phyloP scores from a whole-genome alignment of 2,888 invertebrate genomes.

The Adelphocoris suturalis region DNA sequence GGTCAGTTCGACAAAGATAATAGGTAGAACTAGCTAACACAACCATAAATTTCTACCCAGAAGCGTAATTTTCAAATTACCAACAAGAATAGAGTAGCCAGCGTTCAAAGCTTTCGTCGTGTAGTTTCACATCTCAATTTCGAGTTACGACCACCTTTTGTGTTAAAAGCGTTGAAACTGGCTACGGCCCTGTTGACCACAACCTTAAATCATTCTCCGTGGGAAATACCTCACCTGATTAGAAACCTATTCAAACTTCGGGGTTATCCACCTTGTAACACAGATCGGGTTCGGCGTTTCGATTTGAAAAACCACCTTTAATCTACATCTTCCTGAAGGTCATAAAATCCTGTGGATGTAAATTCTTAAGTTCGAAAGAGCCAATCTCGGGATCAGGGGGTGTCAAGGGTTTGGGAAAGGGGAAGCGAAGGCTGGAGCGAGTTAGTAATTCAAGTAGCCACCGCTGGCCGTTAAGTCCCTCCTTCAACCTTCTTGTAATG shows the following conservation, averaged over 20 bases:
- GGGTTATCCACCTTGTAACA: conserved; percentile 46
- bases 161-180: conserved; percentile 17
- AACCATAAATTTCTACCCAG: background rate
- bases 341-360: conserved; percentile 49
- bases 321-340: conserved; percentile 41
- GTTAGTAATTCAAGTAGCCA: conserved; percentile 55
- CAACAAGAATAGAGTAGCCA: background rate
- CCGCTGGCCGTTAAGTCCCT: background rate
- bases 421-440: conserved; percentile 5
- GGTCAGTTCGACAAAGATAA: no score
- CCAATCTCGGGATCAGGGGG: conserved; percentile 42
- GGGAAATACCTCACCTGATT: conserved; percentile 45
- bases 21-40: background rate
- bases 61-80: conserved; percentile 32
- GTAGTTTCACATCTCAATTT: conserved; percentile 38
- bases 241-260: conserved; percentile 44
- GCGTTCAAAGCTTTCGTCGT: background rate
- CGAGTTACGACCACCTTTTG: conserved; percentile 24
- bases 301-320: background rate
- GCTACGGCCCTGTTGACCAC: background rate
- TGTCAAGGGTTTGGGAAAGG: background rate
- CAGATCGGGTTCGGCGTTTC: conserved; percentile 20
- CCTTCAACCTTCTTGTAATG: background rate
- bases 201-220: conserved; percentile 38
- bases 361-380: conserved; percentile 48